Percentiles rank a stretch among this genome's conserved stretches.
Conservation (phyloP, 2,888 invertebrate species). For the Callyntrura sp. region DNA sequence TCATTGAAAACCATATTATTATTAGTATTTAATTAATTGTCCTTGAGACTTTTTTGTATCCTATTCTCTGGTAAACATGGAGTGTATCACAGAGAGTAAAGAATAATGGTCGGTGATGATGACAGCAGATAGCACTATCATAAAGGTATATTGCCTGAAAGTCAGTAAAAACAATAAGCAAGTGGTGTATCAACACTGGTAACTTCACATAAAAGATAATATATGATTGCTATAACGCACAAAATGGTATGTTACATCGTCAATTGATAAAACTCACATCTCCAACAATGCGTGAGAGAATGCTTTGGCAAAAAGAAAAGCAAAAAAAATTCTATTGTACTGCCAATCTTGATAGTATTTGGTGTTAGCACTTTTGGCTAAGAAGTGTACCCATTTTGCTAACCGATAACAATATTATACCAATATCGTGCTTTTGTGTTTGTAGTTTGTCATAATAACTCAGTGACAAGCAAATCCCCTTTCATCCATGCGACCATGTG, state of each 20-base stretch:
- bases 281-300: background rate
- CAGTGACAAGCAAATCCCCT: background rate
- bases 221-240: no score
- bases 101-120: background rate
- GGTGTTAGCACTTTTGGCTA: background rate
- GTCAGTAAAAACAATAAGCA: background rate
- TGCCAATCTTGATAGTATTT: background rate
- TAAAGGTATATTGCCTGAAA: background rate
- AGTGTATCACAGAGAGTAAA: background rate
- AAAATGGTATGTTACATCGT: no score
- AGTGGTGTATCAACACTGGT: no score
- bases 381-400: background rate
- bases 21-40: background rate
- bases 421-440: background rate
- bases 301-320: background rate
- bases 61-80: background rate
- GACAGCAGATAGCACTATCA: background rate
- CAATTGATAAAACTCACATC: no score
- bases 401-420: background rate
- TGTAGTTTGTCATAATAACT: background rate
- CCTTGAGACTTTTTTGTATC: slow-evolving; percentile 31
- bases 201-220: no score
- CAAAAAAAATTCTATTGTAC: background rate
- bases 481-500: background rate
- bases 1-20: background rate